Conservation (phyloP, 1,140 invertebrate species). For the Lordiphosa clarofinis region DNA sequence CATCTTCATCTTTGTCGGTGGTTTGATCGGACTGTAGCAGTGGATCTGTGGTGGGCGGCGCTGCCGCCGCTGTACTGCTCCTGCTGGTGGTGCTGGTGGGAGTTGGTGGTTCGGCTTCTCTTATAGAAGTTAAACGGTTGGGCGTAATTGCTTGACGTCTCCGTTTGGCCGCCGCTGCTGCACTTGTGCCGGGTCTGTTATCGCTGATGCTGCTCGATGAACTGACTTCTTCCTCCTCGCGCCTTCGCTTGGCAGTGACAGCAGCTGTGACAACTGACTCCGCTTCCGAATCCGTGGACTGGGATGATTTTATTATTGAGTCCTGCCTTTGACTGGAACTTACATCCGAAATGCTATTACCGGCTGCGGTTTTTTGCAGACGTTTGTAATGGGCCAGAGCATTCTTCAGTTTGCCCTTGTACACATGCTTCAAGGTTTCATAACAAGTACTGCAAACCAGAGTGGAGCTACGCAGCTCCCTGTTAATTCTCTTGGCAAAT, state of each 20-base stretch:
- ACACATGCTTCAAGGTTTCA: constrained; percentile 12
- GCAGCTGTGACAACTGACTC: not conserved
- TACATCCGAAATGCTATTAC: constrained; percentile 27
- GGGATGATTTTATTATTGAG: not conserved
- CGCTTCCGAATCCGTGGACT: not conserved
- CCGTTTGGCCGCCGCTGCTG: not conserved
- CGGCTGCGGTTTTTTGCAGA: not conserved
- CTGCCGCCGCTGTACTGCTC: too few relatives aligned
- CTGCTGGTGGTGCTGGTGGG: not conserved
- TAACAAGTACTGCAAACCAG: constrained; percentile 25
- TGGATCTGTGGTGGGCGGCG: not conserved
- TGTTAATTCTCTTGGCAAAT: constrained; percentile 27
- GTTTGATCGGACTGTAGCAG: too few relatives aligned
- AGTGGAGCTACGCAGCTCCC: constrained; percentile 13
- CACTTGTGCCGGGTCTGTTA: not conserved
- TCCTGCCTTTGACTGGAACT: constrained; percentile 29
- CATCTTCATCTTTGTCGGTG: not conserved
- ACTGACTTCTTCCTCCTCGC: not conserved
- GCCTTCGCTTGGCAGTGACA: not conserved
- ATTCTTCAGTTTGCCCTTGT: constrained; percentile 10
- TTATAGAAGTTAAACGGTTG: too few relatives aligned
- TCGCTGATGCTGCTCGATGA: not conserved
- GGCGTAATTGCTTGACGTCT: not conserved
- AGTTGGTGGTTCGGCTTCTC: too few relatives aligned
- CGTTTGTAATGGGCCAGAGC: constrained; percentile 1